Base-by-base conservation (phyloP, 2,888 invertebrate species). In the Chironomus riparius region DNA sequence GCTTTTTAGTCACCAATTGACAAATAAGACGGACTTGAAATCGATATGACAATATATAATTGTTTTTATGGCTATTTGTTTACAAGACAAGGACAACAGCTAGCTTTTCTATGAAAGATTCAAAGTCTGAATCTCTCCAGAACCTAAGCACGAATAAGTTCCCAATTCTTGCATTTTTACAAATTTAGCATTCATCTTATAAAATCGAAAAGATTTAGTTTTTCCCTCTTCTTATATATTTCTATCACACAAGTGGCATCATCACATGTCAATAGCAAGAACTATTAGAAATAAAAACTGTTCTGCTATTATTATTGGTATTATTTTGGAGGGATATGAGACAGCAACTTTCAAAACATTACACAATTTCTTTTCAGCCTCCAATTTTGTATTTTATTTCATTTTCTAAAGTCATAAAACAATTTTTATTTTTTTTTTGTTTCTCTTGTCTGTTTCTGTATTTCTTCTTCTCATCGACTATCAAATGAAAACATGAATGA, bases 181-280 rank as follows among this genome's bases (percentile, higher is more conserved):
- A 38, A 38, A 38, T 38, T 38, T 38, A 38, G 38, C 38, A 38
- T 38, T 38, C 38, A 10, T 2, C 38, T 38, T 10, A 38, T 2
- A 38, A 38, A 38, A 56, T 4, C 4, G 50, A 56, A 70, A 18
- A 48, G 18, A 15, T 21, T n/a, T 13, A n/a, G n/a, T 38, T 10
- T 1, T 38, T 38, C 10, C 10, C 38, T 38, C 38, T 10, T 38
- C 38, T 28, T 28, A 38, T 38, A 38, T 18, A 15, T 56, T 18
- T 74, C 74, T 74, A 74, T 74, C 74, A 28, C 47, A 65, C 72
- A 48, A 74, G 74, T 74, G 74, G 74, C 74, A 74, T 74, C 74
- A 74, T 47, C 21, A 72, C 24, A 74, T 61, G 24, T 62, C 47
- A 38, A 73, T 21, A 48, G 28, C 48, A n/a, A 18, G 38, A 47